These are phyloP conservation scores for Rhorus exstirpatorius DNA, from an alignment of 2,888 invertebrate genomes.

Conservation along the genomic window DNA sequence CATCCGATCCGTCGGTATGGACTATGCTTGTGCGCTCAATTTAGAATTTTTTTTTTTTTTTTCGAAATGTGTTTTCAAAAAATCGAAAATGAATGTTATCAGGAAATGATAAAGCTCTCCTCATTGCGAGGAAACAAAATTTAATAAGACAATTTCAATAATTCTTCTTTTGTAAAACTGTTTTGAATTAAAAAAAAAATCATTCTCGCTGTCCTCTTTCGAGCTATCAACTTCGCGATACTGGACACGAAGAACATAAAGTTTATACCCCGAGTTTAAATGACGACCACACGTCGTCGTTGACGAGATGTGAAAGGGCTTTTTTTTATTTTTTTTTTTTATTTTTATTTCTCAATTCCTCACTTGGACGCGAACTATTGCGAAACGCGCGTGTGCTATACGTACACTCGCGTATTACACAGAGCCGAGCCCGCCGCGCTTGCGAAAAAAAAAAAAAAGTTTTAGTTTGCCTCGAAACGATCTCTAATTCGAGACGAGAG, in stretches of 20 bases:
- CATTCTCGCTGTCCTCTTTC: too few relatives aligned
- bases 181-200: too few relatives aligned
- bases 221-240: too few relatives aligned
- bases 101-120: too few relatives aligned
- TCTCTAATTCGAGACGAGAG: conserved; percentile 55
- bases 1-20: too few relatives aligned
- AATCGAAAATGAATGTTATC: neutral
- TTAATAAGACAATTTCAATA: too few relatives aligned
- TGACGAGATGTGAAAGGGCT: conserved; percentile 63
- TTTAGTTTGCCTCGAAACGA: conserved; percentile 57
- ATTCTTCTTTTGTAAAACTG: too few relatives aligned
- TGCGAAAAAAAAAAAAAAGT: conserved; percentile 6
- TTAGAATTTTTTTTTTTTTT: too few relatives aligned
- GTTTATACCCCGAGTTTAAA: conserved; percentile 13
- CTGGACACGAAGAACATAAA: too few relatives aligned
- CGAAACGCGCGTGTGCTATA: conserved; percentile 33
- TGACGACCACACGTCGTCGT: conserved; percentile 29
- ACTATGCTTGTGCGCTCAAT: too few relatives aligned
- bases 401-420: neutral
- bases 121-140: too few relatives aligned
- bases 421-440: neutral
- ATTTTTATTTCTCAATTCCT: conserved; percentile 8
- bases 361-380: conserved; percentile 48
- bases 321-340: conserved; percentile 27
- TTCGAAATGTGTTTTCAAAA: too few relatives aligned